Evolutionary conservation across 2,113 vertebrate species (phyloP), one percentile per base, ranked within the genome.

Genomic region (Pseudorhombus dupliciocellatus): DNA sequence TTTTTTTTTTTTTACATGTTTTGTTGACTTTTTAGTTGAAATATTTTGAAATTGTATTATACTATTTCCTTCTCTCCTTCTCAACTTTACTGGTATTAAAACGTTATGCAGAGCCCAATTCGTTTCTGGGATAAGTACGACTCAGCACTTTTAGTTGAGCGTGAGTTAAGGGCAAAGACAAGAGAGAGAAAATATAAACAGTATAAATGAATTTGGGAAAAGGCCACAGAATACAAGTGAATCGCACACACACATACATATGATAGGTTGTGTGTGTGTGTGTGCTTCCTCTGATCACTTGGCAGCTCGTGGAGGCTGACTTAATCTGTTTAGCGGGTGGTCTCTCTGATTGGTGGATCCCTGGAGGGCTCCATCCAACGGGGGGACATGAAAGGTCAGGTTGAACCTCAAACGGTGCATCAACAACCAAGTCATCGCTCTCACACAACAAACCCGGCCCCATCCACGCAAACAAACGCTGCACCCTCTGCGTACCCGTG

Each of bases 261-360:
- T 51, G 14, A 9, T 31, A 44, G 58, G 24, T 15, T 46, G 16
- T 52, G 50, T 52, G 50, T 24, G 10, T 21, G 61, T 52, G 48
- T 40, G 34, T 58, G 4, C 42, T 59, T 31, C 54, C 55, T 79
- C 51, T 70, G 71, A 79, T 66, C 73, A 59, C 52, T 65, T 50
- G 64, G 52, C 73, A 69, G 64, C 61, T 66, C 72, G 18, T 60
- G 24, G 69, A 77, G 60, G 11, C 48, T 68, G 81, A 79, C 87
- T 85, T 72, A 79, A 83, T 88, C 67, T 2, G 24, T 74, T 59
- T 67, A 68, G 70, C 1, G 0, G 66, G 0, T 58, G 80, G 56
- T 14, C 40, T 71, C 21, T 44, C 40, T 84, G 83, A 86, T 88
- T 85, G 73, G 81, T 71, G 87, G 37, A 55, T 88, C 83, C 73